These are phyloP conservation scores for Semicossyphus pulcher DNA, from an alignment of 2,113 vertebrate genomes.

Conservation along the genomic window DNA sequence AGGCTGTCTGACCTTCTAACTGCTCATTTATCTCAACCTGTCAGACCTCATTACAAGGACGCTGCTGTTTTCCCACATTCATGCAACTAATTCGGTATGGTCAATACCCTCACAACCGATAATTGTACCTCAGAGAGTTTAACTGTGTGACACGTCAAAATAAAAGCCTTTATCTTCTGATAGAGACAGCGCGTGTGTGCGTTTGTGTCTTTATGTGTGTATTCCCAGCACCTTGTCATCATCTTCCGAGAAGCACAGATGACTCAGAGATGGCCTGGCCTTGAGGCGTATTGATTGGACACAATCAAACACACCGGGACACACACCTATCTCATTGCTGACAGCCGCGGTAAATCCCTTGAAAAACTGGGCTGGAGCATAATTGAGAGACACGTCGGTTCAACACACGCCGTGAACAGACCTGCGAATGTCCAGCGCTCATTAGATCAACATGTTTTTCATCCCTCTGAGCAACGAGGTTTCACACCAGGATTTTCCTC, in stretches of 20 bases:
- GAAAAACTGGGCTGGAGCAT: slow-evolving; percentile 49
- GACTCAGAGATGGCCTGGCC: slow-evolving; percentile 64
- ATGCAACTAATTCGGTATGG: neutral
- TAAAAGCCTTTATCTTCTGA: neutral
- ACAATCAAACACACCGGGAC: slow-evolving; percentile 7
- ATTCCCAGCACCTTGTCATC: slow-evolving; percentile 55
- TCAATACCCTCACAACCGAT: too few relatives aligned
- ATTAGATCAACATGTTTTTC: slow-evolving; percentile 59
- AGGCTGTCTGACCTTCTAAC: neutral
- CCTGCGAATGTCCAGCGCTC: slow-evolving; percentile 22
- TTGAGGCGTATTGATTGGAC: slow-evolving; percentile 67
- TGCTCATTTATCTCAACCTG: neutral
- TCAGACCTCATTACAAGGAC: neutral
- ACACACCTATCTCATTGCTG: slow-evolving; percentile 29
- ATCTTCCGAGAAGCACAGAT: slow-evolving; percentile 62
- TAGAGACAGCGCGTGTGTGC: slow-evolving; percentile 10
- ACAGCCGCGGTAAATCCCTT: slow-evolving; percentile 48
- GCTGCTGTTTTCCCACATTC: neutral
- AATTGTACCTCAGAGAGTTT: too few relatives aligned
- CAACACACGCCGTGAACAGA: slow-evolving; percentile 31
- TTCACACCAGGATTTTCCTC: neutral
- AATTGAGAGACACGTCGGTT: slow-evolving; percentile 53
- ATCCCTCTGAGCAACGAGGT: neutral
- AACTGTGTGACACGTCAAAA: neutral
- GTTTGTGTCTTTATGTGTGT: slow-evolving; percentile 2